Base-by-base conservation (phyloP, 2,113 vertebrate species). In the Cyprinodon brontotheroides region DNA sequence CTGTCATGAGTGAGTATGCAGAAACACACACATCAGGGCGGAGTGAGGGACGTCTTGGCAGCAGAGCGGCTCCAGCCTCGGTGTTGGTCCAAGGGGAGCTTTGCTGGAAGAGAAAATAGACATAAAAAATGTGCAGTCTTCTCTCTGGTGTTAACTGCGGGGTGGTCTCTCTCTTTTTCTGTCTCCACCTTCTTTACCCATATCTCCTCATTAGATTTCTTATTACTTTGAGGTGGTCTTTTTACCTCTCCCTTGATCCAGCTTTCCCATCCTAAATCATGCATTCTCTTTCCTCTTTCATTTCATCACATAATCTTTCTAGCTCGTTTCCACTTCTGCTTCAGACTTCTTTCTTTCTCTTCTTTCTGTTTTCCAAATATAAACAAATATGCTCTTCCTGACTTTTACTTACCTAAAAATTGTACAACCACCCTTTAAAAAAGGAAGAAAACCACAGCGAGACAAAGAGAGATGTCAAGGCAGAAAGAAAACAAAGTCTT, bases 21-120 rank as follows among this genome's bases (percentile, higher is more conserved):
- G 48, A 70, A 72, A 70, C 79, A 79, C 72, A 71, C 71, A 87
- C 75, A 72, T 62, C 78, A 38, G 78, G 57, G 70, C 65, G 81
- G 70, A 79, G 41, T 78, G 74, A 87, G 67, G 79, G 82, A 83
- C 84, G 84, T 84, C 74, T 92, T 87, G 86, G 92, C 89, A 89
- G 70, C 57, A 10, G 22, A 80, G 50, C 0, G 3, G 68, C 75
- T 87, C 68, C 74, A 77, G 86, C 80, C 72, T 87, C 65, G 45
- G 66, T 60, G 82, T 84, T 82, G 85, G 86, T 82, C 89, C 70
- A 39, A 84, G 14, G 76, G 81, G 86, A 88, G 68, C 74, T 72
- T 53, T 74, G 59, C 79, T 88, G 66, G 61, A 77, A 84, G 76
- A 89, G 82, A 81, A 57, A 76, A 67, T 65, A 78, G 74, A 84